Base-by-base conservation (phyloP, 2,113 vertebrate genomes). In the rabbit (Oryctolagus cuniculus) region DNA sequence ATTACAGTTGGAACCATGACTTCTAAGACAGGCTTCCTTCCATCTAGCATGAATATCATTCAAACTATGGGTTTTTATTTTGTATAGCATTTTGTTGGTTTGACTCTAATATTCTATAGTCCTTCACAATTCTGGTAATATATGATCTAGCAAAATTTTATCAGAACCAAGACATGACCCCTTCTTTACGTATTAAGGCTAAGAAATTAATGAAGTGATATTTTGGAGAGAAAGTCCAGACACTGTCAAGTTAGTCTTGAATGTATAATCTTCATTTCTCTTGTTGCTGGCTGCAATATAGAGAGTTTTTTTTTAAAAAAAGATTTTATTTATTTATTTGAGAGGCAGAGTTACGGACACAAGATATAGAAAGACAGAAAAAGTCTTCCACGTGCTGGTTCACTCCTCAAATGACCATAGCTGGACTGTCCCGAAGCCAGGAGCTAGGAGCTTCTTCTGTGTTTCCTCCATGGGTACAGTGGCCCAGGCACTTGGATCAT, bases 171-270 rank as follows among this genome's bases (percentile, higher is more conserved):
- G 51, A 75, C 13, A 29, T 87, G 27, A 22, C 8, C 27, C 7
- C 49, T 66, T 90, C 49, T 67, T 91, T 89, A 25, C 10, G 24
- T 91, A 80, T 16, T 85, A 86, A 49, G 34, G 53, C n/a, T 78
- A 87, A 77, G n/a, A 94, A 58, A 96, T 87, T 72, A 96, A 84
- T 84, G 63, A 95, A 36, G 55, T 84, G 12, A 6, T 87, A 63
- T 84, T 95, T 93, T 93, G 31, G 72, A 90, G 27, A 22, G 16
- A 93, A 96, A 91, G 87, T 61, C 27, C 34, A 89, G 70, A 73
- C 7, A 27, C 72, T 74, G 34, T 38, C 31, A 22, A 66, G 13
- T 84, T 69, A 16, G 25, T 77, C 38, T 93, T 95, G 61, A 96
- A 55, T 61, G 17, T n/a, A 61, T 44, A 84, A 58, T 70, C 51